Evolutionary conservation across 2,888 invertebrate species (phyloP), one percentile per base, ranked within the genome.

Genomic region (Drosophila monieri): DNA sequence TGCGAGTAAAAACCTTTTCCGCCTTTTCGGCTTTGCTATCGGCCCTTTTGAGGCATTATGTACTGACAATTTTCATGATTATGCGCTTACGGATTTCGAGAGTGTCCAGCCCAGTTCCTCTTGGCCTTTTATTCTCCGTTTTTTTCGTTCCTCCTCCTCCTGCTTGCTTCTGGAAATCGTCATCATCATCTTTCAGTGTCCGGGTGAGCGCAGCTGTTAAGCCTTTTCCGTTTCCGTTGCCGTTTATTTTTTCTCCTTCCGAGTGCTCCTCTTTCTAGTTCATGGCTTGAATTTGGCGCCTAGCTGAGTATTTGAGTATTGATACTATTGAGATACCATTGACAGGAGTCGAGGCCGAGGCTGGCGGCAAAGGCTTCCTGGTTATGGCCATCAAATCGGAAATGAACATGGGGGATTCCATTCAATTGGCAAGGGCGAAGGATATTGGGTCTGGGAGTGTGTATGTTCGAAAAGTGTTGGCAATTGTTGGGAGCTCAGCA

Each of bases 11-110:
- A 86, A 76, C 87, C 83, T 83, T 86, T 86, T 83, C 80, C 77
- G 83, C 52, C 73, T 74, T 73, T 78, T 66, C 61, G 67, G 57
- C 74, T 67, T 66, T 51, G 60, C 74, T 70, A 85, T 77, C 84
- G 69, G 69, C 84, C 76, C 85, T 53, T 86, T 79, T 70, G 83
- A 81, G 80, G 81, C 85, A 84, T 84, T 87, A 84, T 87, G 84
- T 85, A 84, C 84, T 85, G 80, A 87, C 84, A 84, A 84, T 84
- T 84, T 84, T 79, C 87, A 87, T 84, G 84, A 84, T 84, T 87
- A 84, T 87, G 73, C 77, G 88, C 84, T 77, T 78, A 83, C 62
- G 62, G 69, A 44, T 51, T 56, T 61, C 8, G 49, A 58, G 73
- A 83, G 74, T 77, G 86, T 73, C 78, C 74, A 83, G 77, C 53